Evolutionary conservation across 1,140 invertebrate genomes (phyloP).

Genomic region (Hypsibius dujardini): DNA sequence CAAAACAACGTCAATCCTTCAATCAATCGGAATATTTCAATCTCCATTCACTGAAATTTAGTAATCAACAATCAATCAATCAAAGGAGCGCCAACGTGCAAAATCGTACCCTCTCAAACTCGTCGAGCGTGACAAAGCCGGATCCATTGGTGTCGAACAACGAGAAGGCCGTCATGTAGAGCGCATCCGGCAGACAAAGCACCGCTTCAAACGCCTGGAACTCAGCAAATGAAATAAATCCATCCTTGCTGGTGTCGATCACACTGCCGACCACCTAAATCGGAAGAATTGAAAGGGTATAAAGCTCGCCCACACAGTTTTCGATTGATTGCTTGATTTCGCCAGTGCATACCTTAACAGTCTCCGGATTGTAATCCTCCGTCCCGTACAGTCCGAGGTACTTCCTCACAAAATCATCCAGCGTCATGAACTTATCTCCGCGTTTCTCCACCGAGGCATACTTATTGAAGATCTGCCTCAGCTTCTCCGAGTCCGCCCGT

Average conservation of each 20-base stretch:
- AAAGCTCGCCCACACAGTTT: no score
- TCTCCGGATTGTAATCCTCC: constrained; percentile 65
- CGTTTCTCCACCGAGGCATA: constrained; percentile 45
- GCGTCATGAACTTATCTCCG: constrained; percentile 74
- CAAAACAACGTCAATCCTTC: no score
- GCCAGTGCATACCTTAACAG: constrained; percentile 37
- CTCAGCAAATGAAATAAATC: constrained; percentile 88
- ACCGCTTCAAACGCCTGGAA: constrained; percentile 95
- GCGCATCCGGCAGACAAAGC: constrained; percentile 82
- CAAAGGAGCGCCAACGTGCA: no score
- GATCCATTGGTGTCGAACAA: constrained; percentile 95
- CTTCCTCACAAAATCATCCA: constrained; percentile 72
- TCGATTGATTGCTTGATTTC: no score
- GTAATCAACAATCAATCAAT: no score
- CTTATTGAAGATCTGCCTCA: constrained; percentile 67
- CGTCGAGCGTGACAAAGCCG: constrained; percentile 80
- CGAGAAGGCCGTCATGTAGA: constrained; percentile 88
- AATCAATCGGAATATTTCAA: no score
- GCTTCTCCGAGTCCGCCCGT: constrained; percentile 59
- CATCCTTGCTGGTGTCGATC: constrained; percentile 92
- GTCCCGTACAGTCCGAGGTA: constrained; percentile 74
- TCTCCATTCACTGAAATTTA: no score
- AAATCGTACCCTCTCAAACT: constrained; percentile 26
- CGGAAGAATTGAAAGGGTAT: no score
- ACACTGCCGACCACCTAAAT: constrained; percentile 66